Conservation (phyloP, 2,888 invertebrate genomes). For the Microctonus brassicae region DNA sequence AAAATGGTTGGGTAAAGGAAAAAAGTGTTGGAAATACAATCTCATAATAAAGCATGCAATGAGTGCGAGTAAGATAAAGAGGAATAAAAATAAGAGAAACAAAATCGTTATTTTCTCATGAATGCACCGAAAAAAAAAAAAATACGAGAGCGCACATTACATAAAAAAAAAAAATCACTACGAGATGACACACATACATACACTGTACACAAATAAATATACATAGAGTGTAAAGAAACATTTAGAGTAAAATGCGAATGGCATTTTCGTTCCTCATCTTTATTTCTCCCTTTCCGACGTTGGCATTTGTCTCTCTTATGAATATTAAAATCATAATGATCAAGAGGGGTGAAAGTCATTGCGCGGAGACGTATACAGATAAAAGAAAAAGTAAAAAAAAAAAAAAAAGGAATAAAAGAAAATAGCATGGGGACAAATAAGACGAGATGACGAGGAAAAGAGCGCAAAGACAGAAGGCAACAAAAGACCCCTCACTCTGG, state of each 20-base stretch:
- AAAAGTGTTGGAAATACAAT: background rate
- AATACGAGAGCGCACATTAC: no score
- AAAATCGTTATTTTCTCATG: constrained; percentile 25
- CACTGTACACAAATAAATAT: no score
- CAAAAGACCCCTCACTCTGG: constrained; percentile 6
- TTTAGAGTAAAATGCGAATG: constrained; percentile 24
- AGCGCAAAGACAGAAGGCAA: constrained; percentile 14
- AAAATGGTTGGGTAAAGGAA: background rate
- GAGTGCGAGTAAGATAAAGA: background rate
- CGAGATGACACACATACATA: no score
- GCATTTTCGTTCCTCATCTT: background rate
- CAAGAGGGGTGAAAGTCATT: constrained; percentile 13
- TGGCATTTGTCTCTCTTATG: constrained; percentile 37
- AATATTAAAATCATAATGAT: constrained; percentile 44
- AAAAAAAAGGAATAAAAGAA: background rate
- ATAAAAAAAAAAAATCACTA: no score
- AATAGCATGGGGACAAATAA: background rate
- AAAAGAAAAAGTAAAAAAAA: background rate
- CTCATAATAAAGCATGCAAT: no score
- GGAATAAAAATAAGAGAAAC: background rate
- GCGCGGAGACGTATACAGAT: background rate
- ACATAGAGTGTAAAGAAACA: constrained; percentile 7
- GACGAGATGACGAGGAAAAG: constrained; percentile 16
- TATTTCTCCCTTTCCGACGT: background rate
- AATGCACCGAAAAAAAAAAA: constrained; percentile 11